Percentiles rank a stretch among this genome's conserved stretches.
These are phyloP conservation scores for Peromyscus maniculatus DNA, from an alignment of 2,113 vertebrate genomes.

Conservation along the genomic window DNA sequence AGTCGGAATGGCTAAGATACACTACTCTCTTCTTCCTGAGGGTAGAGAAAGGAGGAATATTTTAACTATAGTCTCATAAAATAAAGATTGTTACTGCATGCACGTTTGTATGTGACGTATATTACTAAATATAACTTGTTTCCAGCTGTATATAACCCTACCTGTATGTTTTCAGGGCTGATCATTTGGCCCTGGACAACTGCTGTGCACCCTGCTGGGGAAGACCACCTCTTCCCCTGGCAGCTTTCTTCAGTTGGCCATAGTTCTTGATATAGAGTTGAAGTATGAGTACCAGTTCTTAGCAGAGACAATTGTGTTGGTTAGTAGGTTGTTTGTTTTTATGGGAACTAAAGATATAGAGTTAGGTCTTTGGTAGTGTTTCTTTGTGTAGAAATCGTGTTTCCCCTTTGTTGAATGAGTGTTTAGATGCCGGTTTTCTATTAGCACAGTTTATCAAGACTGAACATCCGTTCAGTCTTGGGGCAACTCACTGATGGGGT, in stretches of 20 bases:
- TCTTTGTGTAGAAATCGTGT: neutral
- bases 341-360: neutral
- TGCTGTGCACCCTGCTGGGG: neutral
- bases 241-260: neutral
- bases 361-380: neutral
- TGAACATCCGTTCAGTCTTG: neutral
- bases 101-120: neutral
- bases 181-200: no score
- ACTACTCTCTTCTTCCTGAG: neutral
- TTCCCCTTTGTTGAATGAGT: neutral
- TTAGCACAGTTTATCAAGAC: neutral
- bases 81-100: neutral
- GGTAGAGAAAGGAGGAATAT: no score
- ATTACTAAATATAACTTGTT: neutral
- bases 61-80: no score
- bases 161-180: neutral
- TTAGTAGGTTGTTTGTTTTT: no score
- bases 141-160: neutral
- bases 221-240: neutral
- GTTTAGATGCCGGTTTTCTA: neutral
- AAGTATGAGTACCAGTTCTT: accelerated
- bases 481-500: neutral
- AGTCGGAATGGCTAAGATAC: neutral
- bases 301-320: neutral
- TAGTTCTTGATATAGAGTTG: neutral